phyloP scores from a whole-genome alignment of 2,113 vertebrate species.

The Siniperca chuatsi region DNA sequence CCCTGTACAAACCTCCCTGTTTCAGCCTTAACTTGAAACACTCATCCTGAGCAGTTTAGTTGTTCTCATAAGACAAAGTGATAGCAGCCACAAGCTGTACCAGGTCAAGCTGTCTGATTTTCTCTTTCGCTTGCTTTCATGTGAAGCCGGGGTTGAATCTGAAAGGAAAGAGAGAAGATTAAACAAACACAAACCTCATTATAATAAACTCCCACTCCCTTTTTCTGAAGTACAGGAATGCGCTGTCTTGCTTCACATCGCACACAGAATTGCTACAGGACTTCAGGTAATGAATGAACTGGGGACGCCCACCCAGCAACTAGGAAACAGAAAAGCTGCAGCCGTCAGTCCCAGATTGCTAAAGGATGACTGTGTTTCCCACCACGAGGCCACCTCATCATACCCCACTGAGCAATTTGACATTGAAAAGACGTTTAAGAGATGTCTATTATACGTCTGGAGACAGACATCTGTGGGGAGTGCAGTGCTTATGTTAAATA shows the following conservation, averaged over 20 bases:
- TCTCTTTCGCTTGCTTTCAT: slow-evolving; percentile 38
- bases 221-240: slow-evolving; percentile 60
- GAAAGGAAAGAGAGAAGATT: slow-evolving; percentile 54
- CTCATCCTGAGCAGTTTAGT: slow-evolving; percentile 12
- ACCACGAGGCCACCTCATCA: slow-evolving; percentile 40
- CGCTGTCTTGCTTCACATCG: slow-evolving; percentile 47
- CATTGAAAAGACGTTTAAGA: too few relatives aligned
- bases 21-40: slow-evolving; percentile 14
- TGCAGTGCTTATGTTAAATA: too few relatives aligned
- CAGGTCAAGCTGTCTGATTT: slow-evolving; percentile 31
- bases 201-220: slow-evolving; percentile 73
- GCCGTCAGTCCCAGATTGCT: slow-evolving; percentile 36
- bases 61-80: neutral
- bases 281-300: slow-evolving; percentile 76
- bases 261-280: slow-evolving; percentile 46
- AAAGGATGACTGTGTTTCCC: slow-evolving; percentile 76
- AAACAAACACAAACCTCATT: slow-evolving; percentile 72
- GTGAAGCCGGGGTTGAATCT: slow-evolving; percentile 22
- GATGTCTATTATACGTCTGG: too few relatives aligned
- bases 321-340: slow-evolving; percentile 29
- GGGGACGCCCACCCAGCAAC: slow-evolving; percentile 61
- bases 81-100: neutral
- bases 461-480: too few relatives aligned
- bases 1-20: neutral
- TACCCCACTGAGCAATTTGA: neutral